Percentiles rank a stretch among this genome's conserved stretches.
Evolutionary conservation across 2,113 vertebrate species (phyloP).

Genomic region (Passer montanus): DNA sequence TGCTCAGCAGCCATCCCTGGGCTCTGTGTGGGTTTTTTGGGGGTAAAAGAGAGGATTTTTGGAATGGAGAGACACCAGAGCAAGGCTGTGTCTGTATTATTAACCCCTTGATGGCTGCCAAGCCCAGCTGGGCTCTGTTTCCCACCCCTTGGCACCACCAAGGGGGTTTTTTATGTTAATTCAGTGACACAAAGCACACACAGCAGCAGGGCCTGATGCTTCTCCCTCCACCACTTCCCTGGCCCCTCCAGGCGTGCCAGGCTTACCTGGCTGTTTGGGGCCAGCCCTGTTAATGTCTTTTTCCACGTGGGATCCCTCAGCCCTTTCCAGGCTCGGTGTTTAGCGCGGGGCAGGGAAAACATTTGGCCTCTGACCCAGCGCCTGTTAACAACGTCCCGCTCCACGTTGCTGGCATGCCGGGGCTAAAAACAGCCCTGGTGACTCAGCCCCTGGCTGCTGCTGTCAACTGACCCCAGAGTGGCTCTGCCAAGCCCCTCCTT

Average conservation of each 20-base stretch:
- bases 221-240: accelerated
- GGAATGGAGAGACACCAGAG: not conserved
- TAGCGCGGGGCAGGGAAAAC: constrained; percentile 14
- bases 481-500: constrained; percentile 19
- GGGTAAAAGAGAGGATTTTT: not conserved
- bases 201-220: not conserved
- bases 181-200: not conserved
- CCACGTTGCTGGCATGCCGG: constrained; percentile 10
- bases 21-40: not conserved
- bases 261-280: not conserved
- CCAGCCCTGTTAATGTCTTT: not conserved
- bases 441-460: constrained; percentile 2
- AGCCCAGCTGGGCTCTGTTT: accelerated
- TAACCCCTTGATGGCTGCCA: not conserved
- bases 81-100: not conserved
- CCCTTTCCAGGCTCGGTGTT: not conserved
- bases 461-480: not conserved
- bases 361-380: constrained; percentile 51
- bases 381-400: constrained; percentile 11
- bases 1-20: accelerated
- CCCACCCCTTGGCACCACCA: not conserved
- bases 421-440: constrained; percentile 45
- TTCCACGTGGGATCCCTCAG: not conserved
- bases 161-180: accelerated
- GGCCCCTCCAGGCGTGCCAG: not conserved